Base-by-base conservation (phyloP, 2,797 vertebrate genomes). In the Argya squamiceps region DNA sequence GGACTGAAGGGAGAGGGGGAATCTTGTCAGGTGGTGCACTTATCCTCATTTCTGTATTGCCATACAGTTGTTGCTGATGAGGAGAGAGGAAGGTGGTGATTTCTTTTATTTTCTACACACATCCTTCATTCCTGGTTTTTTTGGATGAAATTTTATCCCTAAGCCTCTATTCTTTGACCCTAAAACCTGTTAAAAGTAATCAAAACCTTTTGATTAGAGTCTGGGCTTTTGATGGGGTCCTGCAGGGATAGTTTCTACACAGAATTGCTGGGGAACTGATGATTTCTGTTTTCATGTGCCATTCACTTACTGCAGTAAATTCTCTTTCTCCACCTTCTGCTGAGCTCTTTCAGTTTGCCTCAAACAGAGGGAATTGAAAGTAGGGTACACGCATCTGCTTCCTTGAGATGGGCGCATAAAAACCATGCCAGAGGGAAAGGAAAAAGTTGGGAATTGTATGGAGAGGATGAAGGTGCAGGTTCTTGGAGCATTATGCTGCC, bases 331-430 rank as follows among this genome's bases (percentile, higher is more conserved):
- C 6, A 27, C 10, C 21, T 19, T 84, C 41, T 53, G 10, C n/a
- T 60, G 12, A 36, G 29, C 26, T 60, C 50, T 30, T 84, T n/a
- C 6, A 12, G 8, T 65, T 81, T 50, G 29, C 15, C 44, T 56
- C 52, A 63, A 24, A 26, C 9, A 36, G 63, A 73, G n/a, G 26
- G 32, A 84, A 39, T 3, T 59, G 18, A 22, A 84, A 79, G 37
- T 0, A 2, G 21, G 41, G 55, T 27, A 29, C 18, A 9, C 0
- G 0, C 0, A 1, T 15, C 29, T 55, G 8, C 6, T 83, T 18
- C 22, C 12, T 24, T 44, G 34, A 22, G 37, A 22, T 26, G 46
- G 34, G 13, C 52, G 46, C 23, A 4, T 8, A 9, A 10, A 29
- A 65, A 30, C 14, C 8, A 2, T 20, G 6, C 4, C 55, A 65